Evolutionary conservation across 2,113 vertebrate genomes (phyloP), one percentile per base, ranked within the genome.

Genomic region (Arvicanthis niloticus): DNA sequence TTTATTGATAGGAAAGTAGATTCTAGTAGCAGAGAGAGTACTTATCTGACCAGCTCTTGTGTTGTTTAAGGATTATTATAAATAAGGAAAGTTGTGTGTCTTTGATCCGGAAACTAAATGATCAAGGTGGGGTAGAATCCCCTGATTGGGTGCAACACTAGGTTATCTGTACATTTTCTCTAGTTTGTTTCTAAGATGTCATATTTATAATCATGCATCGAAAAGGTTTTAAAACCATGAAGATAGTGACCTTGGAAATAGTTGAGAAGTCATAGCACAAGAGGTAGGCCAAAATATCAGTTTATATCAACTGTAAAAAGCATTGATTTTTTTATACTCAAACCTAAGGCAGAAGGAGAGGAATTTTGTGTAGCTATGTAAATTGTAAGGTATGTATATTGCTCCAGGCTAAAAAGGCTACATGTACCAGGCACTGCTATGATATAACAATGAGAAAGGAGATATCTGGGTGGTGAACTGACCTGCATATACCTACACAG

Each of bases 91-190:
- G 8, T 31, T 29, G 11, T 31, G 11, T 67, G 29, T 31, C 60
- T 62, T 67, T 67, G 26, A 67, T 67, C 26, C 4, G 10, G 29
- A 22, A 67, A 67, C 22, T 67, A 67, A 67, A 67, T 67, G 29
- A 67, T 67, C 29, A 67, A 67, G 65, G 65, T 3, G 8, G 65
- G 22, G 29, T 67, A 31, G 65, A 67, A 31, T 31, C 11, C 65
- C 65, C 65, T 67, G 29, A 67, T 29, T 67, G 65, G 29, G 65
- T 67, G 31, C 22, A 31, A 13, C 4, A 31, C 62, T 95, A 51
- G 29, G 84, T 96, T 94, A 88, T 91, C 89, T 82, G 6, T 86
- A 91, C 42, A 67, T 91, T 95, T 94, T 89, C 60, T 91, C 40
- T 76, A 91, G 11, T 15, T 42, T 94, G 22, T 84, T 84, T 96